phyloP scores from a whole-genome alignment of 2,113 vertebrate species.

The Phalacrocorax aristotelis region DNA sequence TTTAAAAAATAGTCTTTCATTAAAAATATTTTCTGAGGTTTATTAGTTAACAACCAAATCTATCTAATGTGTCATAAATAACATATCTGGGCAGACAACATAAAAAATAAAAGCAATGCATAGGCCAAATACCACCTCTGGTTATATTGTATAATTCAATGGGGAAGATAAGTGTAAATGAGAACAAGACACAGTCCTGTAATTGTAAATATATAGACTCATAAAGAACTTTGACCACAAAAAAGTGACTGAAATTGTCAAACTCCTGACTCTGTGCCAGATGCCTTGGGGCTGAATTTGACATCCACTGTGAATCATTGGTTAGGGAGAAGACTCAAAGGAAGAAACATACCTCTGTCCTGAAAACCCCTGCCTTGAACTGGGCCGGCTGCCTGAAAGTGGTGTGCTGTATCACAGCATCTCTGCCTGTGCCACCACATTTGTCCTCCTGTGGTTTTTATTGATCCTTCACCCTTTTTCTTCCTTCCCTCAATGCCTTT shows the following conservation, averaged over 20 bases:
- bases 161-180: constrained; percentile 31
- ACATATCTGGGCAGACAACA: neutral
- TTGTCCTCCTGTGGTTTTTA: neutral
- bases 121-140: constrained; percentile 25
- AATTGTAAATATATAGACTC: constrained; percentile 30
- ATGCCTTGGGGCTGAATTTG: constrained; percentile 11
- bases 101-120: neutral
- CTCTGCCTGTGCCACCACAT: neutral
- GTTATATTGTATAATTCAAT: constrained; percentile 25
- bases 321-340: neutral
- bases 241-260: constrained; percentile 24
- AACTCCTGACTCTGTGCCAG: neutral
- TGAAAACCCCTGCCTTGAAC: neutral
- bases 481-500: neutral
- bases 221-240: constrained; percentile 16
- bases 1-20: constrained; percentile 24
- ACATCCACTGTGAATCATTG: neutral
- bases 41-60: constrained; percentile 35
- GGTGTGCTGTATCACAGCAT: constrained; percentile 5
- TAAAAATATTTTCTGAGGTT: constrained; percentile 7
- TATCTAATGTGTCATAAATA: constrained; percentile 13
- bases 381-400: neutral
- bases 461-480: neutral
- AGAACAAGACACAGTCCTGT: neutral
- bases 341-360: constrained; percentile 27